Percentiles rank a stretch among this genome's conserved stretches.
These are phyloP conservation scores for Drosophila austrosaltans DNA, from an alignment of 2,888 invertebrate genomes.

Conservation along the genomic window DNA sequence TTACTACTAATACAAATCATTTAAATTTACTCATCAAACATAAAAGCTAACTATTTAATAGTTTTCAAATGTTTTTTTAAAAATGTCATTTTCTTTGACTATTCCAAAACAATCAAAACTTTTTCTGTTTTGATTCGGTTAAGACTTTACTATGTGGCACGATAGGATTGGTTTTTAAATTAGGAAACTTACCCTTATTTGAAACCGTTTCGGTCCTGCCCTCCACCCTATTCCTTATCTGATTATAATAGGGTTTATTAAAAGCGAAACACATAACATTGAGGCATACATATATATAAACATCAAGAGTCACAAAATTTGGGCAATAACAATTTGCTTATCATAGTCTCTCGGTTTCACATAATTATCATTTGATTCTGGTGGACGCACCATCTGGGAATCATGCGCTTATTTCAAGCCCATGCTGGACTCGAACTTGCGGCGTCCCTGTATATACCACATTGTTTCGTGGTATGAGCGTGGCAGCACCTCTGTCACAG, in stretches of 20 bases:
- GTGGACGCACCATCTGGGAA: background rate
- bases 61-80: too few relatives aligned
- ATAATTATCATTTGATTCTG: conserved; percentile 20
- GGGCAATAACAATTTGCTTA: conserved; percentile 1
- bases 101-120: too few relatives aligned
- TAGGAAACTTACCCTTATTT: background rate
- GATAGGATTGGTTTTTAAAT: background rate
- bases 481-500: conserved; percentile 86
- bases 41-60: too few relatives aligned
- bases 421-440: conserved; percentile 84
- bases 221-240: background rate
- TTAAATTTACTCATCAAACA: background rate
- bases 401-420: conserved; percentile 34
- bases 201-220: background rate
- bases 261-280: conserved; percentile 21
- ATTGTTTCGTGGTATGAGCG: conserved; percentile 88
- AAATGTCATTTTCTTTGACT: too few relatives aligned
- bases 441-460: conserved; percentile 85
- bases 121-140: too few relatives aligned
- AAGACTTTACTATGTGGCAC: too few relatives aligned
- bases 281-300: background rate
- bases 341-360: conserved; percentile 11
- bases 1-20: background rate
- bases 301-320: background rate
- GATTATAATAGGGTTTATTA: conserved; percentile 2